Conservation (phyloP, 2,113 vertebrate genomes). For the Ameiurus melas region DNA sequence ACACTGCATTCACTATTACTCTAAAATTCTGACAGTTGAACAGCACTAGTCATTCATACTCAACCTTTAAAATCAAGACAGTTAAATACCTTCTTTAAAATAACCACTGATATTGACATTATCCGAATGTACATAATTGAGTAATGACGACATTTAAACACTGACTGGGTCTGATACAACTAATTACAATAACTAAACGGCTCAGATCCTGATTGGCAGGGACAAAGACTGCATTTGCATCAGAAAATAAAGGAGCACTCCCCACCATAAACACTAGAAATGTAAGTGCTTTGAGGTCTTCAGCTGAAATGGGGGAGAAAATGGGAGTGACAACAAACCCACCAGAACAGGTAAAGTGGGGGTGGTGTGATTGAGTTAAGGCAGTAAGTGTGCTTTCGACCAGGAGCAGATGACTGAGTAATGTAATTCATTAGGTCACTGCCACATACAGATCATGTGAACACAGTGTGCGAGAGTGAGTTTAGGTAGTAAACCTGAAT, state of each 20-base stretch:
- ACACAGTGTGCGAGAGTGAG: conserved; percentile 14
- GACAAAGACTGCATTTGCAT: neutral
- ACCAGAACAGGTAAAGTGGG: neutral
- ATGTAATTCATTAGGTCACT: neutral
- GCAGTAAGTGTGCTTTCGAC: neutral
- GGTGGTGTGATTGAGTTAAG: neutral
- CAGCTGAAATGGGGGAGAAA: neutral
- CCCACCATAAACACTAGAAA: conserved; percentile 23
- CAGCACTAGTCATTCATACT: neutral
- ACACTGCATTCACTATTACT: conserved; percentile 20
- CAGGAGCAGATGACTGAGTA: neutral
- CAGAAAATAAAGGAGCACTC: neutral
- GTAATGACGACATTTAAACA: conserved; percentile 1
- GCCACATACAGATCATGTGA: neutral
- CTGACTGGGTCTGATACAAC: neutral
- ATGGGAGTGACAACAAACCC: neutral
- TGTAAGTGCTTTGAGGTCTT: conserved; percentile 40
- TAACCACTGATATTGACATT: conserved; percentile 7
- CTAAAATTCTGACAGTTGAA: neutral
- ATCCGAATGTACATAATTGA: conserved; percentile 25
- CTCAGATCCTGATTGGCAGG: conserved; percentile 1
- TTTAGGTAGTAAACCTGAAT: conserved; percentile 20
- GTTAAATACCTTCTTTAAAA: conserved; percentile 19
- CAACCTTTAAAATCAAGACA: conserved; percentile 11
- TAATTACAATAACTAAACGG: neutral